Conservation (phyloP, 2,113 vertebrate genomes). For the Podarcis cretensis region DNA sequence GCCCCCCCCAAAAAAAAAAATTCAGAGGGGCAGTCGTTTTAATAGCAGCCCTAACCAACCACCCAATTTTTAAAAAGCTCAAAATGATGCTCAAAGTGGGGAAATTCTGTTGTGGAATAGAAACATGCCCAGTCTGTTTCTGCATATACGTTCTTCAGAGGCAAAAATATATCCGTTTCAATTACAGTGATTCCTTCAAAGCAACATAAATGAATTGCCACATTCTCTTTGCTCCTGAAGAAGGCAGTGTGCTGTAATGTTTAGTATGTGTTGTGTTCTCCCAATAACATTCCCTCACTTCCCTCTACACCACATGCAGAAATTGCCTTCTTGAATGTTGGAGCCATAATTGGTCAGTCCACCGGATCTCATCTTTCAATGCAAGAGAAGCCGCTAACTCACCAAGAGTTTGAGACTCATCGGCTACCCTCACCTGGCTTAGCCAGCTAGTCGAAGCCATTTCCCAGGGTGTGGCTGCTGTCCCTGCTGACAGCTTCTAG, state of each 20-base stretch:
- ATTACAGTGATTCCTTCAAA: neutral
- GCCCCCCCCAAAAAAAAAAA: neutral
- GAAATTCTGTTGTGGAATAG: neutral
- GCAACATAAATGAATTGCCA: neutral
- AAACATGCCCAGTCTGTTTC: neutral
- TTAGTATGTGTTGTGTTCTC: neutral
- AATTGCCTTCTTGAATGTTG: too few relatives aligned
- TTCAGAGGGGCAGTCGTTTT: neutral
- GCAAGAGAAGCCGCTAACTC: too few relatives aligned
- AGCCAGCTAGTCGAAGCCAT: too few relatives aligned
- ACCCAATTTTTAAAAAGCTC: neutral
- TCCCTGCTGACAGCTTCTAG: too few relatives aligned
- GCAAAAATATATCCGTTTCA: neutral
- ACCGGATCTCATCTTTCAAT: too few relatives aligned
- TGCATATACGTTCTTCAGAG: neutral
- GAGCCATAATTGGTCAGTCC: too few relatives aligned
- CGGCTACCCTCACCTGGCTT: too few relatives aligned
- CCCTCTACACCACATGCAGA: too few relatives aligned
- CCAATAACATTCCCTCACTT: neutral
- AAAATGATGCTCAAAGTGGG: neutral
- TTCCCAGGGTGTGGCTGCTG: too few relatives aligned
- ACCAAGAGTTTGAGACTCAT: too few relatives aligned
- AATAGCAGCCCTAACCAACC: neutral
- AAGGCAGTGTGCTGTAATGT: neutral
- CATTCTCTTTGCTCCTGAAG: neutral